These are phyloP conservation scores for Tethea ocularis DNA, from an alignment of 2,888 invertebrate genomes.

Conservation along the genomic window DNA sequence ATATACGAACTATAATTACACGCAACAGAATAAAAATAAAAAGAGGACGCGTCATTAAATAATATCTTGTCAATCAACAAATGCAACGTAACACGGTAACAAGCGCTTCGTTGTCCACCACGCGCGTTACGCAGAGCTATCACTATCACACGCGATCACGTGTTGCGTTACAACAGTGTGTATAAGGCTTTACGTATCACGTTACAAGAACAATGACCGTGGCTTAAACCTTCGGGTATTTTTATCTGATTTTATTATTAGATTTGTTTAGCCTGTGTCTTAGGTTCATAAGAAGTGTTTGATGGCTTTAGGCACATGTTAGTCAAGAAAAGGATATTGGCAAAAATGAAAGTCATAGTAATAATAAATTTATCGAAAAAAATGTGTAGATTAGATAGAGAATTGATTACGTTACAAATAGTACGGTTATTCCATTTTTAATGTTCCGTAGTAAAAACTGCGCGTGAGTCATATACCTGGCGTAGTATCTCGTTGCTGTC, in stretches of 20 bases:
- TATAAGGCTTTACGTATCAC: slow-evolving; percentile 35
- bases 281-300: background rate
- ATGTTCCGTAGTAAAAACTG: background rate
- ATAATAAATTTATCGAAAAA: too few relatives aligned
- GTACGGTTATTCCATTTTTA: background rate
- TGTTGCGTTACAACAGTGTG: slow-evolving; percentile 25
- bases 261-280: background rate
- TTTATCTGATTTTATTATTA: slow-evolving; percentile 4
- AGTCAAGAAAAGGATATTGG: too few relatives aligned
- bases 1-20: too few relatives aligned
- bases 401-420: slow-evolving; percentile 1
- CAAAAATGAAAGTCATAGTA: too few relatives aligned
- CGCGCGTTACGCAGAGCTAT: background rate
- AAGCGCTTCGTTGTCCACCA: background rate
- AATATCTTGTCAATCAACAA: background rate
- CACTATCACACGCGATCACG: slow-evolving; percentile 14
- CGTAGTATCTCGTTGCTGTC: background rate
- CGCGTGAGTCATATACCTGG: background rate
- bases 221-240: slow-evolving; percentile 2
- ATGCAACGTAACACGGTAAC: background rate
- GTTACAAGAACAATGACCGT: slow-evolving; percentile 41
- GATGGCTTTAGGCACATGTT: background rate
- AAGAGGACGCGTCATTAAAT: background rate
- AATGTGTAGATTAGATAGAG: too few relatives aligned
- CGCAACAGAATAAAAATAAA: background rate